Base-by-base conservation (phyloP, 2,113 vertebrate genomes). In the Sinocyclocheilus grahami region DNA sequence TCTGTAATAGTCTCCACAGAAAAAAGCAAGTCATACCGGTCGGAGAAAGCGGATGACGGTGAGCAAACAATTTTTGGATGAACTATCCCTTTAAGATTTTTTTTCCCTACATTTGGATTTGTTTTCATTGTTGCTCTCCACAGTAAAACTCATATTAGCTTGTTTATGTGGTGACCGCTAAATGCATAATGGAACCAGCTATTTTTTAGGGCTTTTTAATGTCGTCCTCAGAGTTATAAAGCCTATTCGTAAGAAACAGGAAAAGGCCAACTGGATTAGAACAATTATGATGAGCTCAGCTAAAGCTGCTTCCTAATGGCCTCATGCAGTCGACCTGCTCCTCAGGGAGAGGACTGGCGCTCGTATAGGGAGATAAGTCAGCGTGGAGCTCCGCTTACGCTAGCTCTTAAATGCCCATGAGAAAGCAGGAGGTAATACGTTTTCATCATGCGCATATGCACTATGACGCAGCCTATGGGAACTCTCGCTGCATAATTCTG, bases 161-260 rank as follows among this genome's bases (percentile, higher is more conserved):
- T 87, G 82, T 90, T 88, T 89, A 89, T 88, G 87, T 88, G 72
- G 83, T 82, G 84, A 74, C 18, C 85, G 82, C 37, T 87, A 81
- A 67, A 88, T 76, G 51, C 78, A 82, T 62, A 84, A 89, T 88
- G 79, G 82, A 84, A 33, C 86, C 77, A 81, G 78, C 77, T 42
- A n/a, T 79, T 87, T 91, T 90, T 87, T 83, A 90, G 82, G 79
- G 46, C 88, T 90, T 89, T 88, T 86, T 87, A 91, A 90, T 71
- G 76, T 42, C 42, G 8, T 42, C 42, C 42, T 42, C 42, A 42
- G 42, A 42, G 42, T 86, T 74, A 90, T 85, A 83, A 90, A 89
- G 24, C 24, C 42, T 20, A 72, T 89, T 81, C 30, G 88, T 90
- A 90, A 84, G 86, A 86, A 87, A 75, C 81, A 88, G 83, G 87